Evolutionary conservation across 2,113 vertebrate genomes (phyloP).

Genomic region (Nannospalax galili): DNA sequence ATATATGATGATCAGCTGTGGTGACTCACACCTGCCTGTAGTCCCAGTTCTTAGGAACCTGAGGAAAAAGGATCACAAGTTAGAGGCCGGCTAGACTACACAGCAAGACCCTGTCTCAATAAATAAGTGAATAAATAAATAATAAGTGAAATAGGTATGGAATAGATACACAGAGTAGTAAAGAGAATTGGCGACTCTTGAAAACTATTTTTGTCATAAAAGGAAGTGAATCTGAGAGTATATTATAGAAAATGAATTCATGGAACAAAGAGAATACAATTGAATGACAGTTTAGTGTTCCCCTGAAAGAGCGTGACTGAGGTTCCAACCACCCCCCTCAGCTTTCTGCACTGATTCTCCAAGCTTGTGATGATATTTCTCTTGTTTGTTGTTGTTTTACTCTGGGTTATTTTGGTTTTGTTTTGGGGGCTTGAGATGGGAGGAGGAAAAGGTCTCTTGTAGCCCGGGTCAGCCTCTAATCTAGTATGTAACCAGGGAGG

Average conservation of each 20-base stretch:
- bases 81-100: neutral
- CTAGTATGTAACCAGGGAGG: neutral
- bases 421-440: no score
- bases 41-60: neutral
- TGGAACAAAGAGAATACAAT: constrained; percentile 47
- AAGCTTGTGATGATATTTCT: constrained; percentile 1
- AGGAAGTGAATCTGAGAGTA: constrained; percentile 14
- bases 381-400: neutral
- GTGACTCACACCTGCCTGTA: neutral
- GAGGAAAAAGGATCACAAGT: neutral
- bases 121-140: neutral
- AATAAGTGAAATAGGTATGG: neutral
- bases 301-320: neutral
- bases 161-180: neutral
- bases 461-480: neutral
- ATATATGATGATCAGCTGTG: neutral
- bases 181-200: neutral
- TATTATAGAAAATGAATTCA: constrained; percentile 10
- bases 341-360: constrained; percentile 34
- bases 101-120: neutral
- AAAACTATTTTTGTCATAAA: constrained; percentile 26
- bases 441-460: neutral
- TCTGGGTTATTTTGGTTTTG: neutral
- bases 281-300: constrained; percentile 13
- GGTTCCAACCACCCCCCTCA: neutral